Percentiles rank a stretch among this genome's conserved stretches.
These are phyloP conservation scores for Dysdera silvatica DNA, from an alignment of 1,140 invertebrate species.

Conservation along the genomic window DNA sequence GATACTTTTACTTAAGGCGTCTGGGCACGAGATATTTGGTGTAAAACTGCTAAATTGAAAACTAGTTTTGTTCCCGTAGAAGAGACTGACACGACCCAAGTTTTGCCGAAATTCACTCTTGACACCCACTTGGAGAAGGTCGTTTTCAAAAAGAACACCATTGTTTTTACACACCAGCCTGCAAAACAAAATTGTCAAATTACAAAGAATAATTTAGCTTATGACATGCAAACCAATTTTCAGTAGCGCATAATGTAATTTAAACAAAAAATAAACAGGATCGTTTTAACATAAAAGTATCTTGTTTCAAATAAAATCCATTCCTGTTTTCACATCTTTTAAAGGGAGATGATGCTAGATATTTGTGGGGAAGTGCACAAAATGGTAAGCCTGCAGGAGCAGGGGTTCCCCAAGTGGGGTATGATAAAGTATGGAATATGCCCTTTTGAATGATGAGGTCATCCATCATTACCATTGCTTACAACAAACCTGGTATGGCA, in stretches of 20 bases:
- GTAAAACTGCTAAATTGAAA: slow-evolving; percentile 54
- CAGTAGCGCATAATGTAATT: too few species aligned
- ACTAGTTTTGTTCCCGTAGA: slow-evolving; percentile 95
- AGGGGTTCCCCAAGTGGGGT: too few species aligned
- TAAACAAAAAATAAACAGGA: background rate
- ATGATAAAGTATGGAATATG: too few species aligned
- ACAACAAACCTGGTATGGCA: too few species aligned
- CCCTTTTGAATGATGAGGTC: too few species aligned
- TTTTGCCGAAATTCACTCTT: slow-evolving; percentile 95
- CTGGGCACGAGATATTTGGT: slow-evolving; percentile 59
- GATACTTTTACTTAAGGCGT: slow-evolving; percentile 57
- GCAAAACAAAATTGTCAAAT: slow-evolving; percentile 19
- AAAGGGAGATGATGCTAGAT: too few species aligned
- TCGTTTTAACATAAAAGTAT: background rate
- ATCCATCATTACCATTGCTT: too few species aligned
- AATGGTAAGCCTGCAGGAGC: too few species aligned
- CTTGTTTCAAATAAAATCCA: background rate
- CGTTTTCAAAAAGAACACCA: slow-evolving; percentile 96
- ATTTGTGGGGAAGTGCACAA: too few species aligned
- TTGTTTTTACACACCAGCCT: slow-evolving; percentile 96
- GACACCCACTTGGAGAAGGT: slow-evolving; percentile 94
- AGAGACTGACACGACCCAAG: slow-evolving; percentile 85
- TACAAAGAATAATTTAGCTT: too few species aligned
- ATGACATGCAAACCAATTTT: too few species aligned
- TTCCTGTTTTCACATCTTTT: too few species aligned